A percentile compares a stretch with the other conserved stretches of the same genome.
These are phyloP conservation scores for Kryphioiulus occultus DNA, from an alignment of 2,888 invertebrate genomes.

Conservation along the genomic window DNA sequence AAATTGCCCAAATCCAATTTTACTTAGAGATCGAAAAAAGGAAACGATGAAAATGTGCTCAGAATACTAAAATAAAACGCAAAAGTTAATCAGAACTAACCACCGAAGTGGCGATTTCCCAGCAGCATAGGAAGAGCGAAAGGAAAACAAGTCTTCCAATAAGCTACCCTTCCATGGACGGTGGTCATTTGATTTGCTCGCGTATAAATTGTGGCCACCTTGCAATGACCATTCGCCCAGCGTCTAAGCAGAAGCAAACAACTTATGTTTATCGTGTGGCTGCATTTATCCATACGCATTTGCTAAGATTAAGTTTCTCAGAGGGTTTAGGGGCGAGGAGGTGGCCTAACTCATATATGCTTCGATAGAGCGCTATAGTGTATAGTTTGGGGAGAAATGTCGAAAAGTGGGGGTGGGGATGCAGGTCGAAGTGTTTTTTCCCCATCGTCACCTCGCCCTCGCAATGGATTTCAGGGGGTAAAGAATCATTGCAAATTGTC, in stretches of 20 bases:
- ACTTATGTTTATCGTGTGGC: slow-evolving; percentile 35
- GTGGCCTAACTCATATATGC: slow-evolving; percentile 30
- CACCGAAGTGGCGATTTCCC: neutral
- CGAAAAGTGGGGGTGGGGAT: neutral
- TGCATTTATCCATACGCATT: slow-evolving; percentile 35
- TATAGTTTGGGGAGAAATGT: neutral
- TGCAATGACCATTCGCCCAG: slow-evolving; percentile 7
- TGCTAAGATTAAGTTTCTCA: slow-evolving; percentile 19
- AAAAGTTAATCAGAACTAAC: slow-evolving; percentile 31
- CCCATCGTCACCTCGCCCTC: neutral
- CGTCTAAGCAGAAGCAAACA: slow-evolving; percentile 22
- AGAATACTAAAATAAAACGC: neutral
- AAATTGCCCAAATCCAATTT: neutral
- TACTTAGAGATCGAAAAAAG: neutral
- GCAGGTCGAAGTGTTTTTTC: neutral
- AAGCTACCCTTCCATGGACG: neutral
- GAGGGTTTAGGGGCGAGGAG: neutral
- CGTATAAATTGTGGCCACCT: neutral
- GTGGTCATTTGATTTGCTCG: slow-evolving; percentile 30
- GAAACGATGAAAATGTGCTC: neutral
- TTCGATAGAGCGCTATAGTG: neutral
- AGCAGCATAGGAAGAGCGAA: neutral
- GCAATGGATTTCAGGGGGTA: slow-evolving; percentile 26
- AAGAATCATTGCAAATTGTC: slow-evolving; percentile 35
- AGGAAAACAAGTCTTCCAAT: slow-evolving; percentile 23